Base-by-base conservation (phyloP, 1,140 invertebrate genomes). In the Hycleus cichorii region DNA sequence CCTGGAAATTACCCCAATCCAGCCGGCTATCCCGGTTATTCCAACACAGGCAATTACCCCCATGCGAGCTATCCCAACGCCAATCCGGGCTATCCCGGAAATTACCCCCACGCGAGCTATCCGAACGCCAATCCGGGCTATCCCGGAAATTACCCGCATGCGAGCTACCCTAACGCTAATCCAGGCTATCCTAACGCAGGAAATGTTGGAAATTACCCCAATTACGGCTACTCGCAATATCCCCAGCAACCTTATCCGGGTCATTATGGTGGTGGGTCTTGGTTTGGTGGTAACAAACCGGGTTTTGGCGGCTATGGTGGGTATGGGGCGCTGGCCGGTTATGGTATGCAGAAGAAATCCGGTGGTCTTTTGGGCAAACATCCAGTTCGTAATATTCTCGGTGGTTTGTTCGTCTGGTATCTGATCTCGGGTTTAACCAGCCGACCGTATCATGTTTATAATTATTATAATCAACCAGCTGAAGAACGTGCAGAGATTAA, bases 311-410 rank as follows among this genome's bases (percentile, higher is more conserved):
- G 52, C n/a, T 54, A 55, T 18, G 54, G 58, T 25, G 54, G 59
- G 38, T 53, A 49, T n/a, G 59, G 55, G 32, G 42, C 25, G 4
- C 9, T 39, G n/a, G 46, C 39, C 25, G 52, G 52, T 27, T 59
- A 54, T 11, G 61, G 57, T 11, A 64, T 64, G 63, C 25, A 32
- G 32, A 65, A 55, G 58, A 60, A 49, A 58, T 55, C 57, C 18
- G 59, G 62, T 9, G 56, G 63, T 39, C 65, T 67, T 47, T 67
- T 67, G 49, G 64, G 66, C 11, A 61, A 62, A 25, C 62, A 64
- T 42, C 62, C 66, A 2, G 61, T 67, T 25, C 48, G 64, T 3
- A 67, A 60, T 39, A 56, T 67, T n/a, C 44, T 67, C 25, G 58
- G 59, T 25, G 66, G 66, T 3, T 59, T 67, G 59, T 44, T 65